Evolutionary conservation across 35 echinoderm and acorn worm species (phyloP), one percentile per base, ranked within the genome.

Genomic region (Chiridota heheva): DNA sequence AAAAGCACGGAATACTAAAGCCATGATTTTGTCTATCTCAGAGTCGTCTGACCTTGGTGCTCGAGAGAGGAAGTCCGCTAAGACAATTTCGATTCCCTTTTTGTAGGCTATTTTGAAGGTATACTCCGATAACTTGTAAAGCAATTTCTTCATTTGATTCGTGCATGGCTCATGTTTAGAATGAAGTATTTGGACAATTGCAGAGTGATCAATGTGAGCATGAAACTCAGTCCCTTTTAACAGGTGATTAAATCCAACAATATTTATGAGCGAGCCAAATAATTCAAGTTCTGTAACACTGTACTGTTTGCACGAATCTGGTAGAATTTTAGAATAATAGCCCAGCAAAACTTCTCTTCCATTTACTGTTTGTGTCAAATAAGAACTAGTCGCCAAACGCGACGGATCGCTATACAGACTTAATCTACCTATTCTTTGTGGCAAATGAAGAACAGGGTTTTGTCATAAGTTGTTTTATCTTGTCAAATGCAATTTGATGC

Each of bases 231-330:
- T 28, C n/a, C 69, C 48, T 34, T 73, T 76, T 56, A 85, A 39
- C 10, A 85, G 28, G 39, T 85, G 69, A 26, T 78, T 74, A 39
- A 86, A 78, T 40, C 72, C 72, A 36, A 73, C 24, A 30, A 87
- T 51, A 44, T 87, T 68, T 13, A 67, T 87, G 7, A 78, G 61
- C 8, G 79, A 35, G n/a, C 84, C 72, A 68, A 87, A 87, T 45
- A 87, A 55, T 79, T 87, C 84, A 13, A 86, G 51, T 78, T 86
- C 84, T 40, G 84, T 86, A 2, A 76, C 69, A n/a, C 69, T 76
- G 56, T 73, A 85, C 22, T 44, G 42, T 69, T 41, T 0, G 34
- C 13, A 80, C 39, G 82, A 47, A 38, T 85, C 82, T 20, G 67
- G 69, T 30, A 85, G 69, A 40, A 85, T 34, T 64, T 80, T 80